Percentiles rank a stretch among this genome's conserved stretches.
These are phyloP conservation scores for Dicyrtoma fusca DNA, from an alignment of 2,888 invertebrate species.

Conservation along the genomic window DNA sequence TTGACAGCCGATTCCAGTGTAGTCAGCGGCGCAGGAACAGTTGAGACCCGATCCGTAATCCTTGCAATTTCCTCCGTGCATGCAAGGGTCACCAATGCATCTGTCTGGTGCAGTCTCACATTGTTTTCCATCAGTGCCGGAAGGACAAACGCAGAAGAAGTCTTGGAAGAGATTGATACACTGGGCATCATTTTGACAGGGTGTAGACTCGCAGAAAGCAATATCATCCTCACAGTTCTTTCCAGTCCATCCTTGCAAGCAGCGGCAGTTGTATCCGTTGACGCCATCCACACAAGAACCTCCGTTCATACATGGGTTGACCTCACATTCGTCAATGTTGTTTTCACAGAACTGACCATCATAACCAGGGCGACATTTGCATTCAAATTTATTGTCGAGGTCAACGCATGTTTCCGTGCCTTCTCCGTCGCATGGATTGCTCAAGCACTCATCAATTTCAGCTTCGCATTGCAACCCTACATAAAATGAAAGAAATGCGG, in stretches of 20 bases:
- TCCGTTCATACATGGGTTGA: constrained; percentile 82
- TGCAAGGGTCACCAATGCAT: constrained; percentile 90
- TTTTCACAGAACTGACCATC: constrained; percentile 77
- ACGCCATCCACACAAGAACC: constrained; percentile 85
- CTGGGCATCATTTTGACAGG: constrained; percentile 89
- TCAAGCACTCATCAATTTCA: constrained; percentile 87
- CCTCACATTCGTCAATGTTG: constrained; percentile 83
- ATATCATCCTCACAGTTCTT: constrained; percentile 81
- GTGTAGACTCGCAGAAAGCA: constrained; percentile 80
- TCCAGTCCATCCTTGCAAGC: constrained; percentile 85
- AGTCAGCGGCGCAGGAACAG: constrained; percentile 87
- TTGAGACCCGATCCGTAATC: constrained; percentile 94
- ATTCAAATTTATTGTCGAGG: constrained; percentile 81
- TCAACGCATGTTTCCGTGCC: constrained; percentile 91
- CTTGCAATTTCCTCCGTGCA: constrained; percentile 94
- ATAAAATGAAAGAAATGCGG: too few species aligned
- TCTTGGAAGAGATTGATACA: constrained; percentile 92
- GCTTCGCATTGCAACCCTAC: constrained; percentile 85
- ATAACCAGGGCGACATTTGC: constrained; percentile 87
- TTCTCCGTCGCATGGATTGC: constrained; percentile 85
- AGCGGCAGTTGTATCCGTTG: constrained; percentile 79
- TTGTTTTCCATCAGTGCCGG: constrained; percentile 94
- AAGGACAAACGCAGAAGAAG: constrained; percentile 90
- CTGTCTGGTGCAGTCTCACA: constrained; percentile 96
- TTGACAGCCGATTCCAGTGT: constrained; percentile 86